Evolutionary conservation across 2,888 invertebrate genomes (phyloP).

Genomic region (Pristionchus entomophagus): DNA sequence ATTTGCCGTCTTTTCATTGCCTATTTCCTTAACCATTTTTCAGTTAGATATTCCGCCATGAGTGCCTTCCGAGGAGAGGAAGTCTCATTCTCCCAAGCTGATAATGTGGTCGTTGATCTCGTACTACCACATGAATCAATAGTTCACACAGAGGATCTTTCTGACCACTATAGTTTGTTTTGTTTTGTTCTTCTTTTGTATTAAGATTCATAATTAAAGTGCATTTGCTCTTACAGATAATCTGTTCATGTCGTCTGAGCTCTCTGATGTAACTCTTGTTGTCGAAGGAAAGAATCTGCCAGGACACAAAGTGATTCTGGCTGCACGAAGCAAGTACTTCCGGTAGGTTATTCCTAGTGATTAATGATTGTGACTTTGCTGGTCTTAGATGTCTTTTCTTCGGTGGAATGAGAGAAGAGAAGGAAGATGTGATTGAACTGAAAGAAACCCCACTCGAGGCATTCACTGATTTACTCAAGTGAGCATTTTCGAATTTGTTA

Average conservation of each 20-base stretch:
- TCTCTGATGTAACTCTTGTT: conserved; percentile 79
- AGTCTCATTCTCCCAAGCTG: neutral
- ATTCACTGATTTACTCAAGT: conserved; percentile 55
- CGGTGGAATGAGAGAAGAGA: conserved; percentile 82
- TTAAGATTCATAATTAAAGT: too few relatives aligned
- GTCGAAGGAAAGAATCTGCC: conserved; percentile 85
- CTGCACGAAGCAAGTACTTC: conserved; percentile 96
- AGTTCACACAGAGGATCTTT: conserved; percentile 11
- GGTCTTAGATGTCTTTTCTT: conserved; percentile 80
- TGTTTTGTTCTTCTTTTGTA: neutral
- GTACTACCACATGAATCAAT: conserved; percentile 39
- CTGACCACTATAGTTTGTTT: conserved; percentile 20
- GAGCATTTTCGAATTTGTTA: too few relatives aligned
- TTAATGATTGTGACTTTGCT: neutral
- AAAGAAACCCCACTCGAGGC: conserved; percentile 63
- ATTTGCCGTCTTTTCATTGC: too few relatives aligned
- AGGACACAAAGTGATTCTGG: conserved; percentile 89
- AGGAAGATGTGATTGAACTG: conserved; percentile 81
- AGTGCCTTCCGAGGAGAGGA: conserved; percentile 38
- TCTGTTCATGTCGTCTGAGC: neutral
- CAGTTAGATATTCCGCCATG: neutral
- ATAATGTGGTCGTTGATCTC: neutral
- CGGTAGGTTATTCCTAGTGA: conserved; percentile 79
- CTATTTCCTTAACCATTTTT: neutral
- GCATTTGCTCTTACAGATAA: neutral